Conservation (phyloP, 2,888 invertebrate species). For the Clunio marinus region DNA sequence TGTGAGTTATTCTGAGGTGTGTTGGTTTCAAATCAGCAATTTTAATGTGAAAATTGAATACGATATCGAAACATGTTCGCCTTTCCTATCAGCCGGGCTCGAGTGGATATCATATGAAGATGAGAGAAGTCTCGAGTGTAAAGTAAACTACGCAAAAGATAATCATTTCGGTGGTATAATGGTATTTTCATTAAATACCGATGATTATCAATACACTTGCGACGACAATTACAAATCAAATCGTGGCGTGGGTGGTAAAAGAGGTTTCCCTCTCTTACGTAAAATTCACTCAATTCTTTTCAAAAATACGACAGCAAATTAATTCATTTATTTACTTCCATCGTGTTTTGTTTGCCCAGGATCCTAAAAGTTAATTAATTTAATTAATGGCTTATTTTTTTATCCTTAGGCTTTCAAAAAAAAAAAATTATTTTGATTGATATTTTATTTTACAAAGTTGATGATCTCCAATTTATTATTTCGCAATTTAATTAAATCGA, state of each 20-base stretch:
- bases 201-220: slow-evolving; percentile 67
- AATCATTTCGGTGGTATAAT: slow-evolving; percentile 72
- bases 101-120: slow-evolving; percentile 86
- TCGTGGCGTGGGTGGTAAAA: slow-evolving; percentile 23
- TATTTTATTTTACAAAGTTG: slow-evolving; percentile 29
- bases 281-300: slow-evolving; percentile 43
- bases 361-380: background rate
- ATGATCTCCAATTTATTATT: slow-evolving; percentile 31
- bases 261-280: slow-evolving; percentile 45
- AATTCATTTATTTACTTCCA: too few relatives aligned
- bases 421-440: slow-evolving; percentile 11
- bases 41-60: slow-evolving; percentile 55
- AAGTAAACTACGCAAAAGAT: slow-evolving; percentile 58
- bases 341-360: background rate
- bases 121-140: slow-evolving; percentile 63
- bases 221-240: slow-evolving; percentile 40
- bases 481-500: slow-evolving; percentile 1
- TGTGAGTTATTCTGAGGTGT: slow-evolving; percentile 65
- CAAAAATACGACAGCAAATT: slow-evolving; percentile 26
- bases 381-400: background rate
- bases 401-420: background rate
- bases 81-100: slow-evolving; percentile 63
- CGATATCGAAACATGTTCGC: slow-evolving; percentile 67
- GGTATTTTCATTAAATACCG: slow-evolving; percentile 77
- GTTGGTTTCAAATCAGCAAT: slow-evolving; percentile 59